phyloP scores from a whole-genome alignment of 23 tunicate species.

The Botrylloides violaceus region DNA sequence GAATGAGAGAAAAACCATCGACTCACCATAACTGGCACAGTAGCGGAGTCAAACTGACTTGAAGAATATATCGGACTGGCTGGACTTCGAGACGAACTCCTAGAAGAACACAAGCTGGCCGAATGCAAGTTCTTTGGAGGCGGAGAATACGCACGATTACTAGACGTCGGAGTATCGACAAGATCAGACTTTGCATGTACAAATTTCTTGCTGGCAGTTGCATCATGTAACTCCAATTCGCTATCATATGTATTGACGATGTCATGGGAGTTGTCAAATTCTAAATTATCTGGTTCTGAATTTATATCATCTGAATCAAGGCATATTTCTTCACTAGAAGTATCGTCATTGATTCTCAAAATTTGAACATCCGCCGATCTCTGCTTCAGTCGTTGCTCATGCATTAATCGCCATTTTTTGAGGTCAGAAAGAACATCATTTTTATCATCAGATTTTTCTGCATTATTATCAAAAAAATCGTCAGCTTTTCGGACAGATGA shows the following conservation, averaged over 20 bases:
- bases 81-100: conserved; percentile 21
- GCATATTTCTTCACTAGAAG: conserved; percentile 12
- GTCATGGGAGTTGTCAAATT: neutral
- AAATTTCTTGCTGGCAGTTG: neutral
- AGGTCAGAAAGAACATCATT: conserved; percentile 16
- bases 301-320: conserved; percentile 4
- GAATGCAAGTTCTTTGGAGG: conserved; percentile 23
- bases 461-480: neutral
- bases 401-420: conserved; percentile 14
- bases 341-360: neutral
- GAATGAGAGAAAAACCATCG: no score
- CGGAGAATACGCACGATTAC: neutral
- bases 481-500: conserved; percentile 10
- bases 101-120: conserved; percentile 1
- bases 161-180: neutral
- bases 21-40: conserved; percentile 22
- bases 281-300: neutral
- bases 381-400: neutral
- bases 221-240: neutral
- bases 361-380: neutral
- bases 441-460: conserved; percentile 4
- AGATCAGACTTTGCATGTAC: neutral
- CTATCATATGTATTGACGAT: neutral
- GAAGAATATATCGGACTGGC: conserved; percentile 14
- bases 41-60: conserved; percentile 6